Conservation (phyloP, 2,113 vertebrate species). For the Zosterops pallidus region DNA sequence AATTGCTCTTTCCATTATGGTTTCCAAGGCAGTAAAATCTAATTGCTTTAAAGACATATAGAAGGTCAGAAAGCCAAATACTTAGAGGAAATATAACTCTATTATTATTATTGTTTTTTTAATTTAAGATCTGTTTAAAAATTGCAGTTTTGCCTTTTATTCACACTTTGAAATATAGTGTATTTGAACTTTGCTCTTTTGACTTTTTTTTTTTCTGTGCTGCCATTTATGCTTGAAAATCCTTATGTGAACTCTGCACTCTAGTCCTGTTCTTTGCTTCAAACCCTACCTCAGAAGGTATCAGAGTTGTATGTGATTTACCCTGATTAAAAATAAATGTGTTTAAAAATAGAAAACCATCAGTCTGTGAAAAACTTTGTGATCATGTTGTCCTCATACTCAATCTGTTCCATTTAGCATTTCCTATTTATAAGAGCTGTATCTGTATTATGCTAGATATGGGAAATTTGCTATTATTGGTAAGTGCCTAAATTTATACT, state of each 20-base stretch:
- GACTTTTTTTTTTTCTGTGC: neutral
- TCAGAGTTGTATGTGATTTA: neutral
- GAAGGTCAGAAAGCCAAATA: neutral
- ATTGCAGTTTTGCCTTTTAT: neutral
- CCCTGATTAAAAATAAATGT: neutral
- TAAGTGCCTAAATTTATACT: neutral
- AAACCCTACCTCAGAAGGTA: neutral
- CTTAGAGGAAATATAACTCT: neutral
- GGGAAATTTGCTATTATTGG: neutral
- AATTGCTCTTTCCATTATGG: neutral
- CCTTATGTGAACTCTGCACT: neutral
- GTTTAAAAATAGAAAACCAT: neutral
- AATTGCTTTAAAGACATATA: neutral
- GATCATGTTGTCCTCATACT: neutral
- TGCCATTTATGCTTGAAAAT: neutral
- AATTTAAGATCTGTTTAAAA: neutral
- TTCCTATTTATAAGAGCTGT: neutral
- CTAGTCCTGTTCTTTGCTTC: neutral
- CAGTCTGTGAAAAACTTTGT: neutral
- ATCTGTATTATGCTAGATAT: neutral
- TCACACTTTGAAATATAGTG: rapidly evolving
- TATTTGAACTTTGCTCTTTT: neutral
- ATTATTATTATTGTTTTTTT: rapidly evolving
- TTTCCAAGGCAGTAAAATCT: neutral
- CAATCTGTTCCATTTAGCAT: neutral